Evolutionary conservation across 2,113 vertebrate genomes (phyloP).

Genomic region (Hemibagrus wyckioides): DNA sequence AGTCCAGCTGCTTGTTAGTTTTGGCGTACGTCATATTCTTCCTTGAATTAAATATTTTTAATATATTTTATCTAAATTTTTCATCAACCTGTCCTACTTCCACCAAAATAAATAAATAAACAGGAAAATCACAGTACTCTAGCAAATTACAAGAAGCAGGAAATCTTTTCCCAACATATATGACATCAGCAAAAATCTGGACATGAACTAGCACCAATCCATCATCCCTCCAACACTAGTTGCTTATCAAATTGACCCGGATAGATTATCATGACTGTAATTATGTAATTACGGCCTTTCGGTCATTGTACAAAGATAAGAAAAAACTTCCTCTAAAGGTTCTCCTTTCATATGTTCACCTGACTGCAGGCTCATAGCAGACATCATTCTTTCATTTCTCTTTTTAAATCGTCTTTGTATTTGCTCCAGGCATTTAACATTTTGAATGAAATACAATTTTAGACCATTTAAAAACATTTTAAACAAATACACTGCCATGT

Average conservation of each 20-base stretch:
- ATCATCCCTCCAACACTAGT: not conserved
- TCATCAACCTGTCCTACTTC: not conserved
- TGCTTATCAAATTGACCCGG: constrained; percentile 4
- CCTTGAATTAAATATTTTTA: too few relatives aligned
- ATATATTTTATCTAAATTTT: not conserved
- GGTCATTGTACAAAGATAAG: not conserved
- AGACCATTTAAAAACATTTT: too few relatives aligned
- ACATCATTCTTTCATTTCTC: not conserved
- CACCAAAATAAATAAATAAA: not conserved
- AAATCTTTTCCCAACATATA: not conserved
- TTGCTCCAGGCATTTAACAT: too few relatives aligned
- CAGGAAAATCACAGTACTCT: not conserved
- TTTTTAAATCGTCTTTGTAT: too few relatives aligned
- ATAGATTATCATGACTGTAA: not conserved
- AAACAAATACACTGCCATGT: too few relatives aligned
- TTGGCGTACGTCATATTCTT: too few relatives aligned
- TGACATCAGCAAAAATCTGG: not conserved
- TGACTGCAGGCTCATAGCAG: not conserved
- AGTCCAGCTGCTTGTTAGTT: too few relatives aligned
- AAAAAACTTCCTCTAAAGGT: not conserved
- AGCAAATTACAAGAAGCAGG: not conserved
- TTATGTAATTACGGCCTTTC: constrained; percentile 1
- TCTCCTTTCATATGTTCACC: not conserved
- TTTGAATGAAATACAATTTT: too few relatives aligned
- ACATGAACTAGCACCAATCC: not conserved